phyloP scores from a whole-genome alignment of 2,888 invertebrate species.

The Ferdinandea cuprea region DNA sequence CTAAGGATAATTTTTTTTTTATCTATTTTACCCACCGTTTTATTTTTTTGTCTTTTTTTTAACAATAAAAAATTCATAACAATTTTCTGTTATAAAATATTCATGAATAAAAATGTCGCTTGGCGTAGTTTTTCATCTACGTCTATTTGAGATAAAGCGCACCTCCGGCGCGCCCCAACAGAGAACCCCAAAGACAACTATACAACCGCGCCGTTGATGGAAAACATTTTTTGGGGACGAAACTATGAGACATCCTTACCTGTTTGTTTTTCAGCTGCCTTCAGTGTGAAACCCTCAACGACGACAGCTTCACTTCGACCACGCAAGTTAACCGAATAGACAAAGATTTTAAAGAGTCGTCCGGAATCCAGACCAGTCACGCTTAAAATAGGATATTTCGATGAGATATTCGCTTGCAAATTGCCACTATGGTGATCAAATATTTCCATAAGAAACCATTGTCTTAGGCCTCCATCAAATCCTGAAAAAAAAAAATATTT shows the following conservation, averaged over 20 bases:
- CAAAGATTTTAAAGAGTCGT: conserved; percentile 89
- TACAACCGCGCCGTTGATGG: conserved; percentile 5
- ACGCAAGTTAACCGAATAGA: conserved; percentile 92
- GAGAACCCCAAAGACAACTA: conserved; percentile 7
- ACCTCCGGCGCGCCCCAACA: background rate
- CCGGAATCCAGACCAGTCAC: conserved; percentile 91
- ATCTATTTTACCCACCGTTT: conserved; percentile 55
- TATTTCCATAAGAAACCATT: conserved; percentile 89
- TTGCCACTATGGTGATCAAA: conserved; percentile 87
- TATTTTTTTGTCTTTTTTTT: conserved; percentile 48
- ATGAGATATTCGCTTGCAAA: conserved; percentile 87
- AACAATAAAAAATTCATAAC: conserved; percentile 72
- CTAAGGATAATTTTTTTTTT: conserved; percentile 34
- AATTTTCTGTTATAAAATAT: conserved; percentile 75
- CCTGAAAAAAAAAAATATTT: conserved; percentile 80
- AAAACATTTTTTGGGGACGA: background rate
- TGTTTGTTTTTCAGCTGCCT: conserved; percentile 90
- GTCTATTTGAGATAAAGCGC: conserved; percentile 26
- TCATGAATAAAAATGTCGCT: conserved; percentile 63
- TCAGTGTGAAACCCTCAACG: conserved; percentile 89
- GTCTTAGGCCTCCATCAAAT: conserved; percentile 90
- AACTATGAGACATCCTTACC: conserved; percentile 83
- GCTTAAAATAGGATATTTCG: conserved; percentile 89
- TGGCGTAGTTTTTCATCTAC: conserved; percentile 27
- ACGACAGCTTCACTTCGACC: conserved; percentile 90